A percentile compares a stretch with the other conserved stretches of the same genome.
phyloP scores from a whole-genome alignment of 2,797 vertebrate genomes.

The Clarias platycephalus region DNA sequence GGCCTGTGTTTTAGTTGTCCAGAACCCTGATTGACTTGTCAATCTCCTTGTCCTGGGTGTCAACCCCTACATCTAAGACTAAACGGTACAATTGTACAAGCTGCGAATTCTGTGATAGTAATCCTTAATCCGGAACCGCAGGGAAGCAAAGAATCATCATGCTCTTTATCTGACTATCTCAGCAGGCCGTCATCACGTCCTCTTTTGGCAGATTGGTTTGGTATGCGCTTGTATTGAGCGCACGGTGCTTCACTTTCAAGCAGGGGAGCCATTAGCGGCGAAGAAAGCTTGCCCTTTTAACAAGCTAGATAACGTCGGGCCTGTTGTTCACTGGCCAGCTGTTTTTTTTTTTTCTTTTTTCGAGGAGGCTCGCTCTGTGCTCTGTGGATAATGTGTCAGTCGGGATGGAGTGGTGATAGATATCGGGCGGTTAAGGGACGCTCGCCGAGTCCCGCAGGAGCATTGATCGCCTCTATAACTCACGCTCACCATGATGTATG shows the following conservation, averaged over 20 bases:
- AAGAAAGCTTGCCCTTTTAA: slow-evolving; percentile 42
- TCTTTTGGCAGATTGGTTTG: slow-evolving; percentile 4
- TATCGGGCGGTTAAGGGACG: slow-evolving; percentile 49
- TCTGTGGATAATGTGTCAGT: slow-evolving; percentile 51
- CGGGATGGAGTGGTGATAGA: slow-evolving; percentile 51
- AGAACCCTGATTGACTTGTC: background rate
- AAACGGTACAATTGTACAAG: background rate
- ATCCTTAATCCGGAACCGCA: slow-evolving; percentile 13
- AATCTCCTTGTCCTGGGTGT: background rate
- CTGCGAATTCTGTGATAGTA: background rate
- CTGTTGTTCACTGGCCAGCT: slow-evolving; percentile 32
- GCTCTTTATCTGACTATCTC: slow-evolving; percentile 17
- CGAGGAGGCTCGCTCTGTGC: slow-evolving; percentile 25
- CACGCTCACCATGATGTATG: slow-evolving; percentile 56
- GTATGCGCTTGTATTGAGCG: slow-evolving; percentile 12
- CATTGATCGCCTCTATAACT: slow-evolving; percentile 50
- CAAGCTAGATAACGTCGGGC: slow-evolving; percentile 28
- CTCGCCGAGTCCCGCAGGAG: slow-evolving; percentile 56
- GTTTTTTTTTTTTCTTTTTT: slow-evolving; percentile 18
- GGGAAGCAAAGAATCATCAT: slow-evolving; percentile 4
- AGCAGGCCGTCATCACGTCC: slow-evolving; percentile 14
- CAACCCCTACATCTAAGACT: background rate
- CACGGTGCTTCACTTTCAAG: background rate
- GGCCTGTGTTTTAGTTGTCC: too few species aligned
- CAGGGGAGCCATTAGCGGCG: slow-evolving; percentile 39